These are phyloP conservation scores for Drosophila nasuta DNA, from an alignment of 1,140 invertebrate genomes.

Conservation along the genomic window DNA sequence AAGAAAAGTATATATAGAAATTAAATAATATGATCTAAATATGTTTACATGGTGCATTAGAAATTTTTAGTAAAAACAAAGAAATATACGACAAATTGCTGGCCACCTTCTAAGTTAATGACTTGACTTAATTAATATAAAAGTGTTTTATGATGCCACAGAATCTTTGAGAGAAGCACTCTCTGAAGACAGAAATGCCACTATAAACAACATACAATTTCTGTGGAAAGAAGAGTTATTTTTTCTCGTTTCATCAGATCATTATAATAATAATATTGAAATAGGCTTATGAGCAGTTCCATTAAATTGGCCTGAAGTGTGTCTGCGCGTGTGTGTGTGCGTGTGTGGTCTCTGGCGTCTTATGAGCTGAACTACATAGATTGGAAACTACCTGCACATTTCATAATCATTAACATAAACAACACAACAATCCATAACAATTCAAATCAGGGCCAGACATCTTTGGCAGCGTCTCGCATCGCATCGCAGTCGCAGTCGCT, in stretches of 20 bases:
- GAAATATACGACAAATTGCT: no score
- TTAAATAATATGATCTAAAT: no score
- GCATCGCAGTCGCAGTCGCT: conserved; percentile 30
- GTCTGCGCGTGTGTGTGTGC: conserved; percentile 7
- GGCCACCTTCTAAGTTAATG: no score
- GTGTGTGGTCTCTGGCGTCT: conserved; percentile 58
- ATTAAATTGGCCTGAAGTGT: conserved; percentile 10
- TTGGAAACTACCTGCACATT: conserved; percentile 52
- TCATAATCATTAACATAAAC: conserved; percentile 74
- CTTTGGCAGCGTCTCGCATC: conserved; percentile 15
- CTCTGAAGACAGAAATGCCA: no score
- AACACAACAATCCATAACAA: conserved; percentile 74
- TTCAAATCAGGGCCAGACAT: conserved; percentile 69
- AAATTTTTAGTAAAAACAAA: no score
- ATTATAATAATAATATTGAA: neutral
- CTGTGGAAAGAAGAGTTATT: neutral
- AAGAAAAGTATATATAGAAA: no score
- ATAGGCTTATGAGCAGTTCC: neutral
- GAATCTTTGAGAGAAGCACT: no score
- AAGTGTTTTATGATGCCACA: no score
- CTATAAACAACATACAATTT: neutral
- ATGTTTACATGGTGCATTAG: no score
- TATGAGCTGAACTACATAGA: conserved; percentile 30
- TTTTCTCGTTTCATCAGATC: neutral
- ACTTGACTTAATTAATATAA: neutral